Conservation (phyloP, 1,140 invertebrate genomes). For the Calliopsis andreniformis region DNA sequence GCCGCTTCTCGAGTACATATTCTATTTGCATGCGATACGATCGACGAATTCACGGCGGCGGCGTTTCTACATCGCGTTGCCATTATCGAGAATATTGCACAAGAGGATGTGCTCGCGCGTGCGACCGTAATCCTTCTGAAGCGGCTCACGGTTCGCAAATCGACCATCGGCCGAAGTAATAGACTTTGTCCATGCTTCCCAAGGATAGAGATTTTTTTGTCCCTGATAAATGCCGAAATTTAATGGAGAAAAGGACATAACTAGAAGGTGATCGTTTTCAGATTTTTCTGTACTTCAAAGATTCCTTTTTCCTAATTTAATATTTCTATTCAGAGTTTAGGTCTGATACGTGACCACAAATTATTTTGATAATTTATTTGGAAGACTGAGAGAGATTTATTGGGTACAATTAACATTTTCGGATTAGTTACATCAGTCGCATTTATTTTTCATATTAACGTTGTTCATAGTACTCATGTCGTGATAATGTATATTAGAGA, state of each 20-base stretch:
- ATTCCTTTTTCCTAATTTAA: no score
- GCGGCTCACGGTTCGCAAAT: conserved; percentile 35
- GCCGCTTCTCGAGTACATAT: conserved; percentile 32
- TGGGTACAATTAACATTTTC: no score
- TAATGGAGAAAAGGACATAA: not conserved
- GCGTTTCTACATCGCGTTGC: conserved; percentile 31
- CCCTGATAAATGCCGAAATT: conserved; percentile 6
- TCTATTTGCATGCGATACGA: conserved; percentile 50
- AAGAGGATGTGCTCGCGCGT: conserved; percentile 10
- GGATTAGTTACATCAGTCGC: no score
- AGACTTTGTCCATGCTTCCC: conserved; percentile 15
- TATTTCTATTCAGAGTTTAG: no score
- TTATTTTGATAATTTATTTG: no score
- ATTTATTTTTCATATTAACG: no score
- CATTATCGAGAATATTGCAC: conserved; percentile 59
- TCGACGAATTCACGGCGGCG: conserved; percentile 26
- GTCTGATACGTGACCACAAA: no score
- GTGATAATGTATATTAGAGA: no score
- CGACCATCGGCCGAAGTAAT: conserved; percentile 7
- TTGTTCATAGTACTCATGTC: no score
- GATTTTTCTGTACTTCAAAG: no score
- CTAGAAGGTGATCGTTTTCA: no score
- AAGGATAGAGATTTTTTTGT: not conserved
- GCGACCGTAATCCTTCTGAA: conserved; percentile 54
- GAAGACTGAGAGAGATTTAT: no score